These are phyloP conservation scores for Brachionus plicatilis DNA, from an alignment of 1,140 invertebrate genomes.

Conservation along the genomic window DNA sequence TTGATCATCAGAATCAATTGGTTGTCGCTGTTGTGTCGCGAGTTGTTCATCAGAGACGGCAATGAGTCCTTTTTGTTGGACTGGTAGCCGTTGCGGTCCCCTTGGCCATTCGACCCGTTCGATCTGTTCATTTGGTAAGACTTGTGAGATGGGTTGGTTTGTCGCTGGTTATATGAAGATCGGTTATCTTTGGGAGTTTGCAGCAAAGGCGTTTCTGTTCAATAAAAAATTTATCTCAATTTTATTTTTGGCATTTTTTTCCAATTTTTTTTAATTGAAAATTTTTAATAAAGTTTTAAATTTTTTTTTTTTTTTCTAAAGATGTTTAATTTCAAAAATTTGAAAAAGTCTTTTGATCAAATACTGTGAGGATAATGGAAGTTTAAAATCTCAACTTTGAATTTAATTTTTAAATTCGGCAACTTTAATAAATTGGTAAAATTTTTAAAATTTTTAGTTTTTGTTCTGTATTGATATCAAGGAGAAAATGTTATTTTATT, in stretches of 20 bases:
- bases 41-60: slow-evolving; percentile 3
- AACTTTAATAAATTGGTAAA: no score
- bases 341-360: no score
- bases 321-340: no score
- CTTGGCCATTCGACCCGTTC: not conserved
- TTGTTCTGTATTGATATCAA: no score
- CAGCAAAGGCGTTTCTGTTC: not conserved
- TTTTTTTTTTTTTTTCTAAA: no score
- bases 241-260: not conserved
- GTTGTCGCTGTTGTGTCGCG: slow-evolving; percentile 49
- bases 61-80: not conserved
- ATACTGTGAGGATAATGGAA: no score
- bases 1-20: slow-evolving; percentile 96
- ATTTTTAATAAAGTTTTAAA: not conserved
- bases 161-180: not conserved
- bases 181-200: not conserved
- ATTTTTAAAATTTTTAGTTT: no score
- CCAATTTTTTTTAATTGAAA: not conserved
- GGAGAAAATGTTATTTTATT: no score
- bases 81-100: not conserved
- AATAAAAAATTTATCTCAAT: not conserved
- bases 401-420: no score
- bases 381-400: no score
- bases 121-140: not conserved
- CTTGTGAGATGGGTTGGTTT: not conserved